phyloP scores from a whole-genome alignment of 1,140 invertebrate genomes.

The Panonychus citri region DNA sequence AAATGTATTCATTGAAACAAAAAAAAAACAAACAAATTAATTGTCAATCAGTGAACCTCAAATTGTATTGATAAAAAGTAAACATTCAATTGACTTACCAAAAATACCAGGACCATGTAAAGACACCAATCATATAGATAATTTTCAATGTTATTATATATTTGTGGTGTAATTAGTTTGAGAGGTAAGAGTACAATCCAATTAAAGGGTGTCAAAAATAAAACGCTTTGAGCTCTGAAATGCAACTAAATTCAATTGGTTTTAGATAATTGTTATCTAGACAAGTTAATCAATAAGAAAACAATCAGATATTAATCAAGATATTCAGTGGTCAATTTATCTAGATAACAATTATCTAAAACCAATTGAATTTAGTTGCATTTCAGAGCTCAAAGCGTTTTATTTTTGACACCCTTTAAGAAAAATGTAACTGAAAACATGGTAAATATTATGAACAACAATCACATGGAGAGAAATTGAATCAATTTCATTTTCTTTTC shows the following conservation, averaged over 20 bases:
- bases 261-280: too few species aligned
- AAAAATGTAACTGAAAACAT: constrained; percentile 3
- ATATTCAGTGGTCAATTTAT: too few species aligned
- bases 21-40: background rate
- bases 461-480: constrained; percentile 24
- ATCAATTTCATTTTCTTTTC: too few species aligned
- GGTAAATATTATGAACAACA: constrained; percentile 10
- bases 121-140: constrained; percentile 8
- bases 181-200: constrained; percentile 8
- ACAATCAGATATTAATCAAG: too few species aligned
- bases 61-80: background rate
- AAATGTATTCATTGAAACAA: background rate
- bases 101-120: constrained; percentile 6
- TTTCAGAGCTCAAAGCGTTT: too few species aligned
- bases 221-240: too few species aligned
- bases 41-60: background rate
- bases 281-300: too few species aligned
- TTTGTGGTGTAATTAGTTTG: background rate
- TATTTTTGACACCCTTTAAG: too few species aligned
- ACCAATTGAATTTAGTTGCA: too few species aligned
- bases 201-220: too few species aligned
- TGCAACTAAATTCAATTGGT: too few species aligned
- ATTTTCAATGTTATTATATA: constrained; percentile 8
- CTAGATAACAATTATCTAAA: too few species aligned
- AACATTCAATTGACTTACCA: background rate